Base-by-base conservation (phyloP, 1,140 invertebrate species). In the Branchinecta lindahli region DNA sequence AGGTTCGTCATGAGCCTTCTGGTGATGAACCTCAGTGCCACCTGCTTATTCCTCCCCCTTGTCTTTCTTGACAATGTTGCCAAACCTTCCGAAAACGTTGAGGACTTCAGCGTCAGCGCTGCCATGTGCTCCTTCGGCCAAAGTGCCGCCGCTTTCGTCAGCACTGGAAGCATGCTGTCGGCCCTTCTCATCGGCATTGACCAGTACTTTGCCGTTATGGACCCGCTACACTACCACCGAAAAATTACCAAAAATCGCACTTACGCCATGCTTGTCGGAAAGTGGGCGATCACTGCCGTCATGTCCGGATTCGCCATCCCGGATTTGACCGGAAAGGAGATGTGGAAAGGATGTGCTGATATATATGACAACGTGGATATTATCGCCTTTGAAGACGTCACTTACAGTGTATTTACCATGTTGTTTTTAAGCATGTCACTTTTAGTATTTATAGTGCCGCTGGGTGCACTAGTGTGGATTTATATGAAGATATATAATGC, bases 191-290 rank as follows among this genome's bases (percentile, higher is more conserved):
- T 94, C 47, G 88, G 89, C 0, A 79, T 91, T 3, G 91, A 94
- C 76, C 88, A 92, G 75, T 92, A 91, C 78, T 87, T 88, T 72
- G 91, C 91, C 0, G 89, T 94, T 45, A 88, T 90, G 7, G 88
- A 90, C 77, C 91, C 91, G 0, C 80, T 93, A 33, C 85, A 88
- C n/a, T 92, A 93, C 77, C 87, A 89, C 72, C 85, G 85, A 15
- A 84, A 86, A 45, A 83, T 94, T 70, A 85, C 90, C 74, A 86
- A 88, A 74, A 79, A 85, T 9, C 85, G 86, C 66, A 88, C 87
- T 0, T 85, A 83, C 3, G 77, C 87, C 0, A 80, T 91, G 10
- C 88, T 92, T 69, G 80, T 84, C 8, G 78, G 82, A 12, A 82
- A 84, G 9, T 87, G 90, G 90, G 73, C 84, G 8, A 77, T 86